Base-by-base conservation (phyloP, 1,140 invertebrate genomes). In the Theocolax elegans region DNA sequence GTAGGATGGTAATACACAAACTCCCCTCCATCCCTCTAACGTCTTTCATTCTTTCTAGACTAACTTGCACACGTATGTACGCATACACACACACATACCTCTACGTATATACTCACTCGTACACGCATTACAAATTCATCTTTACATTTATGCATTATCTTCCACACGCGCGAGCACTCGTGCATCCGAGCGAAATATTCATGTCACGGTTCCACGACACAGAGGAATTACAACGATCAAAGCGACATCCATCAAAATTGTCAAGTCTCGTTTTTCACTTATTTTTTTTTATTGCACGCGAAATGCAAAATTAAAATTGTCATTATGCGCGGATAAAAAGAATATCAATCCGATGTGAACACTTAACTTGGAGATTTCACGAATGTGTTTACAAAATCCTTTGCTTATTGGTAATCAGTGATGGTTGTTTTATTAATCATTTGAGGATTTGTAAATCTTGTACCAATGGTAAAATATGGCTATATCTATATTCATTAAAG, bases 121-220 rank as follows among this genome's bases (percentile, higher is more conserved):
- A 25, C 40, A 49, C 42, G n/a, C 42, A n/a, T n/a, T 44, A 44
- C 31, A 49, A 59, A 59, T 67, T 67, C 53, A 58, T 67, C 44
- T n/a, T 48, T 67, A 38, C 65, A 67, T 59, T 48, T 49, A 49
- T 38, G 9, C 27, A 67, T 59, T 67, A 62, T 53, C 46, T 68
- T 60, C 48, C 35, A 15, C 21, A 15, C 23, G 48, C 46, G 35
- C 58, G 48, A 60, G 66, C 21, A 49, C 44, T 49, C 17, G 19
- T 21, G 10, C 31, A 3, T 17, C 2, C 31, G n/a, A 48, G 8
- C 13, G 19, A 58, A 59, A 46, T 68, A 60, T 60, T 68, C 46
- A 23, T 21, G 38, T 60, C 56, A 60, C 56, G 56, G 23, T 25
- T 59, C 29, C 29, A 29, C 54, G 65, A 67, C 42, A 49, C 27